These are phyloP conservation scores for Neolamprologus longior DNA, from an alignment of 2,113 vertebrate genomes.

Conservation along the genomic window DNA sequence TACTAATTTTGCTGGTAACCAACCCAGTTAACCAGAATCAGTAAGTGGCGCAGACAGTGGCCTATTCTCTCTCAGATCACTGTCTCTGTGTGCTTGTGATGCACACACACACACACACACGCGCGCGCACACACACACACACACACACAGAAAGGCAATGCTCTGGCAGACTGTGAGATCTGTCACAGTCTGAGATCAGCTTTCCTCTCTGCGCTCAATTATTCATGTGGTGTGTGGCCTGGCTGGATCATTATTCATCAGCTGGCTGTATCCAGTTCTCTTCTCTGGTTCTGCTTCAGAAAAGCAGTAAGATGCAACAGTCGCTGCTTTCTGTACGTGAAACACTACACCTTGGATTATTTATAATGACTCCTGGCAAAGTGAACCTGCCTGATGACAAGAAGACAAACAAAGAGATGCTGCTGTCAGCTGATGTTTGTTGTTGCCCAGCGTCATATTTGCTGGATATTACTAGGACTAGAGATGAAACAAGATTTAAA, in stretches of 20 bases:
- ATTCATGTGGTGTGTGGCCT: conserved; percentile 62
- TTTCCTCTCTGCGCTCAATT: conserved; percentile 66
- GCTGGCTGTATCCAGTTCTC: conserved; percentile 60
- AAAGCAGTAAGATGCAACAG: not conserved
- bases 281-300: conserved; percentile 37
- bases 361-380: conserved; percentile 18
- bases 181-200: conserved; percentile 46
- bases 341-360: conserved; percentile 50
- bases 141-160: not conserved
- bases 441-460: not conserved
- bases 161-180: not conserved
- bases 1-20: not conserved
- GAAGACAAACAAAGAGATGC: not conserved
- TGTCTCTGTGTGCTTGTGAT: not conserved
- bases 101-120: not conserved
- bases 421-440: not conserved
- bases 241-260: conserved; percentile 67
- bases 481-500: not conserved
- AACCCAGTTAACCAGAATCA: not conserved
- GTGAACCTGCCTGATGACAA: conserved; percentile 2
- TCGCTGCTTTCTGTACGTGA: conserved; percentile 1
- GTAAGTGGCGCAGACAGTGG: not conserved
- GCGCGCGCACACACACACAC: not conserved
- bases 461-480: not conserved
- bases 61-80: conserved; percentile 11